These are phyloP conservation scores for Doryteuthis pealeii DNA, from an alignment of 1,140 invertebrate genomes.

Conservation along the genomic window DNA sequence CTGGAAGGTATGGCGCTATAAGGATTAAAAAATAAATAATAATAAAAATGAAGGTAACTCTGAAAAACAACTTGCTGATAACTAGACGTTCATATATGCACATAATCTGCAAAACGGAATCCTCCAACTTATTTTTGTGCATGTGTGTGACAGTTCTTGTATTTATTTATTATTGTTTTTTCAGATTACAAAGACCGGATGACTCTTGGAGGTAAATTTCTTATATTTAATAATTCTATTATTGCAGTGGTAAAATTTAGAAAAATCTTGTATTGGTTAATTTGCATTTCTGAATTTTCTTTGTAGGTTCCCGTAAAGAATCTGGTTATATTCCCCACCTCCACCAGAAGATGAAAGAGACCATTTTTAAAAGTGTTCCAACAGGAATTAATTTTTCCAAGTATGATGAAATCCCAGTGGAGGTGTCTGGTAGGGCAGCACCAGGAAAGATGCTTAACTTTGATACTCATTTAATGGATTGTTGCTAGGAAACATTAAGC, in stretches of 20 bases:
- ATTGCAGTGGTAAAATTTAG: too few relatives aligned
- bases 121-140: too few relatives aligned
- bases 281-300: conserved; percentile 2
- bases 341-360: conserved; percentile 69
- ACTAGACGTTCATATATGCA: too few relatives aligned
- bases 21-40: too few relatives aligned
- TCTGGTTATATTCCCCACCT: conserved; percentile 75
- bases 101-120: too few relatives aligned
- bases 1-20: too few relatives aligned
- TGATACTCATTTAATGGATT: conserved; percentile 66
- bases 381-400: conserved; percentile 88
- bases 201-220: neutral
- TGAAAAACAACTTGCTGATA: too few relatives aligned
- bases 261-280: too few relatives aligned
- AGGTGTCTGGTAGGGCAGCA: conserved; percentile 71
- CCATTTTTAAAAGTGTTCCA: conserved; percentile 73
- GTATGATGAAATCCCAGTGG: conserved; percentile 80
- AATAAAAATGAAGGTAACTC: too few relatives aligned
- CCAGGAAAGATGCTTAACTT: conserved; percentile 72
- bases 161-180: conserved; percentile 32
- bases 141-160: too few relatives aligned
- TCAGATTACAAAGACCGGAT: neutral
- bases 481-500: conserved; percentile 76
- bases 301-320: conserved; percentile 31
- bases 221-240: conserved; percentile 6